These are phyloP conservation scores for Crotalus tigris DNA, from an alignment of 2,113 vertebrate genomes.

Conservation along the genomic window DNA sequence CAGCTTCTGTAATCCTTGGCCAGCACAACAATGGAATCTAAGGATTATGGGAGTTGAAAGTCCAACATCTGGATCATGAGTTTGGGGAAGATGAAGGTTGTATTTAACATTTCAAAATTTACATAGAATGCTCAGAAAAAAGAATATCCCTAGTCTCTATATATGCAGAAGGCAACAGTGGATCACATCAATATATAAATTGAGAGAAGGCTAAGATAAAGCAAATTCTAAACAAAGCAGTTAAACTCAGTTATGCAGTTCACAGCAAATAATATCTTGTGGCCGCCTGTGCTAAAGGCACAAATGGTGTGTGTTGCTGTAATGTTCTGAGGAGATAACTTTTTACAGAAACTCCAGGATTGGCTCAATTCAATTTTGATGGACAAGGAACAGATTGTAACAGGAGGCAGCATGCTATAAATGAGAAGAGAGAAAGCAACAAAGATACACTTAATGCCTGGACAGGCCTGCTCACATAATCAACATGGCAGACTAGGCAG, in stretches of 20 bases:
- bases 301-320: neutral
- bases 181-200: neutral
- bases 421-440: neutral
- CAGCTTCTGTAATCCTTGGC: neutral
- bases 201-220: neutral
- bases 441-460: neutral
- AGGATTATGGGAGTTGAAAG: neutral
- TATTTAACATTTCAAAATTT: too few relatives aligned
- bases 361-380: neutral
- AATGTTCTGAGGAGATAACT: neutral
- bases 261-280: slow-evolving; percentile 13
- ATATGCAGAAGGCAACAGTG: neutral
- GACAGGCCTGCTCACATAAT: neutral
- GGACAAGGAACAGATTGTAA: neutral
- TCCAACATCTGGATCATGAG: neutral
- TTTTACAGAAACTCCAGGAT: neutral
- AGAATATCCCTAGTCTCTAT: neutral
- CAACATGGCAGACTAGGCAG: neutral
- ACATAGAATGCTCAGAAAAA: too few relatives aligned
- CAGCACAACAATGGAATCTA: neutral
- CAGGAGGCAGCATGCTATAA: neutral
- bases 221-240: neutral
- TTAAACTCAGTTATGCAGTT: neutral
- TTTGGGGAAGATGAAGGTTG: neutral
- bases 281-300: neutral